Percentiles rank a stretch among this genome's conserved stretches.
These are phyloP conservation scores for Brachyhypopomus occidentalis DNA, from an alignment of 2,113 vertebrate genomes.

Conservation along the genomic window DNA sequence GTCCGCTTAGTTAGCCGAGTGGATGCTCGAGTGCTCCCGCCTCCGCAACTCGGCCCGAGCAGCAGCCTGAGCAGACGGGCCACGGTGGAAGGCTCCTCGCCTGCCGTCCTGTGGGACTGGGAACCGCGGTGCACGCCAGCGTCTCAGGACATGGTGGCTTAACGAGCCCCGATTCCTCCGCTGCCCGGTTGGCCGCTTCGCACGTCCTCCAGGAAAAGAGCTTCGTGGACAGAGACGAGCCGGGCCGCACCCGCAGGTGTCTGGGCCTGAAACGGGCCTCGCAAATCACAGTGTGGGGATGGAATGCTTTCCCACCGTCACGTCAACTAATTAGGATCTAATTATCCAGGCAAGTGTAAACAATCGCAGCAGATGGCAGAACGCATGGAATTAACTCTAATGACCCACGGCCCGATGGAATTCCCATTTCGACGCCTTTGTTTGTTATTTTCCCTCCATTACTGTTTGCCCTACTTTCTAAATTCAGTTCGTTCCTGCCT, in stretches of 20 bases:
- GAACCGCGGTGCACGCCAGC: too few species aligned
- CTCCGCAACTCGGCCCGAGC: neutral
- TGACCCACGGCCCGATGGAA: slow-evolving; percentile 80
- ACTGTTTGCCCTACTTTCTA: slow-evolving; percentile 79
- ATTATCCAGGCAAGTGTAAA: slow-evolving; percentile 94
- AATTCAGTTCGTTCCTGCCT: slow-evolving; percentile 73
- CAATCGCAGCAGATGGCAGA: slow-evolving; percentile 91
- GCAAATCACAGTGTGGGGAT: slow-evolving; percentile 27
- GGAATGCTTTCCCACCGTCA: slow-evolving; percentile 70
- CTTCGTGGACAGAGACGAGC: slow-evolving; percentile 28
- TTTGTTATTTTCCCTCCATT: slow-evolving; percentile 76
- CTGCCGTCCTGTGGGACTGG: too few species aligned
- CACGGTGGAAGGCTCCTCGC: too few species aligned
- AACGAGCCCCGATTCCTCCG: slow-evolving; percentile 10
- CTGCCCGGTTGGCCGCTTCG: neutral
- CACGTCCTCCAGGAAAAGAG: neutral
- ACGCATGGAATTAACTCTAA: slow-evolving; percentile 81
- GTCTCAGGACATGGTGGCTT: neutral
- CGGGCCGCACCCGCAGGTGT: slow-evolving; percentile 42
- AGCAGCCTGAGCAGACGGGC: too few species aligned
- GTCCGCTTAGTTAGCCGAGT: slow-evolving; percentile 48
- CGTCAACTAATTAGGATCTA: slow-evolving; percentile 93
- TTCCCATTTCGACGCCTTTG: slow-evolving; percentile 76
- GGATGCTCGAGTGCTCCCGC: slow-evolving; percentile 28
- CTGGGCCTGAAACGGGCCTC: slow-evolving; percentile 32